Percentiles rank a stretch among this genome's conserved stretches.
Evolutionary conservation across 1,140 invertebrate species (phyloP).

Genomic region (Orussus abietinus): DNA sequence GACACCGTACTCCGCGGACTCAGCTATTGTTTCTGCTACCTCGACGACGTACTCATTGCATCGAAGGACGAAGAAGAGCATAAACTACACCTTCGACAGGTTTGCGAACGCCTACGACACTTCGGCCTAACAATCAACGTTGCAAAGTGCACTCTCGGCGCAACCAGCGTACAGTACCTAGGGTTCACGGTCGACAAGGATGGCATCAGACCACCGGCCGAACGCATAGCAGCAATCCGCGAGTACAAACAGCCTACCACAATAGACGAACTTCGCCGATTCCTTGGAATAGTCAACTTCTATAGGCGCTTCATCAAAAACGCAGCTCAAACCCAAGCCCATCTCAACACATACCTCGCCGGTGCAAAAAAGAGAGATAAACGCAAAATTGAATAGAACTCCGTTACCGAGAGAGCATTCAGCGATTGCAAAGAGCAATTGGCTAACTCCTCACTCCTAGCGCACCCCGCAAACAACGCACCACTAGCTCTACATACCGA

Average conservation of each 20-base stretch:
- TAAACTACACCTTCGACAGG: constrained; percentile 18
- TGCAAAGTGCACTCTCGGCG: constrained; percentile 23
- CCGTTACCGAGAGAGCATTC: constrained; percentile 19
- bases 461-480: constrained; percentile 4
- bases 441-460: constrained; percentile 3
- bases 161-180: constrained; percentile 17
- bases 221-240: constrained; percentile 8
- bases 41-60: constrained; percentile 57
- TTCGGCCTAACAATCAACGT: constrained; percentile 28
- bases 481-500: constrained; percentile 15
- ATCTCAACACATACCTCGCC: constrained; percentile 6
- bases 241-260: constrained; percentile 11
- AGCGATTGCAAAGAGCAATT: constrained; percentile 21
- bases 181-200: constrained; percentile 19
- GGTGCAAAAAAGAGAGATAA: constrained; percentile 15
- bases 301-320: constrained; percentile 19
- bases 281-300: constrained; percentile 23
- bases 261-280: constrained; percentile 11
- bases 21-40: constrained; percentile 42
- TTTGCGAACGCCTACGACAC: constrained; percentile 22
- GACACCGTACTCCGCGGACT: constrained; percentile 41
- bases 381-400: constrained; percentile 11
- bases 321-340: constrained; percentile 8
- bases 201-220: constrained; percentile 20
- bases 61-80: constrained; percentile 31